Evolutionary conservation across 2,113 vertebrate genomes (phyloP), one percentile per base, ranked within the genome.

Genomic region (Ariopsis seemanni): DNA sequence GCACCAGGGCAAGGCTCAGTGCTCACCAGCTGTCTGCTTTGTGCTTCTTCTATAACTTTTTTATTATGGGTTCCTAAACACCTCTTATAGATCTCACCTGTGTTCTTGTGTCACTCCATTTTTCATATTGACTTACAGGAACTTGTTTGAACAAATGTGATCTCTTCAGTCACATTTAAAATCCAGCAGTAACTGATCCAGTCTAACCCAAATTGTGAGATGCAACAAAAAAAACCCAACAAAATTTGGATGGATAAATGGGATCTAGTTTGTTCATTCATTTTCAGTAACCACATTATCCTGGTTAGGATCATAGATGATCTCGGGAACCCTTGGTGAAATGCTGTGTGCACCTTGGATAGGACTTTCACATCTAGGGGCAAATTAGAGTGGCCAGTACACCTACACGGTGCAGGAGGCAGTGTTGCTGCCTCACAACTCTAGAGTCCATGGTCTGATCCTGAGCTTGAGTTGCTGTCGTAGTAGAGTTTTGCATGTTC

Each of bases 11-110:
- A 71, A 82, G 80, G 89, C 89, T 92, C 85, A 72, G 50, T 85
- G 67, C 86, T 87, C 85, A 85, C 89, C 88, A 92, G 87, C 91
- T 93, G 83, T 88, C 62, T 81, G 58, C 75, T 63, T 65, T 65
- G 30, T 62, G 75, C 84, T 84, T 30, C 18, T 42, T 77, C 72
- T 89, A 82, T 74, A 81, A 52, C 63, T 71, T 42, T 60, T 42
- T 63, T 90, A 50, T 65, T 82, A 74, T 82, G 25, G 18, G 20
- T 60, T 87, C 69, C 53, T 34, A 85, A 81, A 80, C 71, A 67
- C 62, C 69, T 72, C 74, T 25, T 84, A 2, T 53, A 53, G 27
- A 72, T 84, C 52, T 58, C 11, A 42, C 22, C 58, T 14, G 7
- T 34, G 11, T n/a, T 22, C 27, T 65, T 27, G 11, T 84, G 25